Conservation (phyloP, 53 echinoderm and acorn worm species). For the Patiria pectinifera region DNA sequence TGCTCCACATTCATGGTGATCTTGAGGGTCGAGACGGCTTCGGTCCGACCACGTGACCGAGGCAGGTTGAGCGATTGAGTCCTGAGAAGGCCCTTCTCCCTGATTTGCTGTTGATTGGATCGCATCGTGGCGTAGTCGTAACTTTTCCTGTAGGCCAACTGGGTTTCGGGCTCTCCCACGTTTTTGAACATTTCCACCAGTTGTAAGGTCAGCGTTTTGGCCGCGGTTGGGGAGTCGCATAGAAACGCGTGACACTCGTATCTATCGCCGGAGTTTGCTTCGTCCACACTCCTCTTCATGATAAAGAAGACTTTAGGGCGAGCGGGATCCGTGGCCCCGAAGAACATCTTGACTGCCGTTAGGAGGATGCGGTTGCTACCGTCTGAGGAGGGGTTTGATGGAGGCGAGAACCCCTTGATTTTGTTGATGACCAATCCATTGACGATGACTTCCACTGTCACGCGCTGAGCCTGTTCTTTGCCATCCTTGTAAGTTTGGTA, state of each 20-base stretch:
- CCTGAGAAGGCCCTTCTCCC: constrained; percentile 69
- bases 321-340: constrained; percentile 70
- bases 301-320: constrained; percentile 67
- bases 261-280: not conserved
- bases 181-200: constrained; percentile 73
- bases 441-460: constrained; percentile 72
- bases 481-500: constrained; percentile 73
- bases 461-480: constrained; percentile 68
- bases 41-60: constrained; percentile 52
- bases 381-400: not conserved
- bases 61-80: constrained; percentile 71
- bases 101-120: constrained; percentile 44
- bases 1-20: constrained; percentile 80
- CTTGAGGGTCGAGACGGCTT: constrained; percentile 80
- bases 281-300: constrained; percentile 53
- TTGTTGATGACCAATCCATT: constrained; percentile 70
- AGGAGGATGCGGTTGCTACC: constrained; percentile 29
- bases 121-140: constrained; percentile 31
- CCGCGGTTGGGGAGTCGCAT: constrained; percentile 59
- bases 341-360: constrained; percentile 63
- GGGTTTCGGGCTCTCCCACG: constrained; percentile 49
- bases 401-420: constrained; percentile 44
- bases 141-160: constrained; percentile 45
- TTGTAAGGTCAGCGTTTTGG: constrained; percentile 60
- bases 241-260: constrained; percentile 75